phyloP scores from a whole-genome alignment of 2,113 vertebrate genomes.

The Mola mola region DNA sequence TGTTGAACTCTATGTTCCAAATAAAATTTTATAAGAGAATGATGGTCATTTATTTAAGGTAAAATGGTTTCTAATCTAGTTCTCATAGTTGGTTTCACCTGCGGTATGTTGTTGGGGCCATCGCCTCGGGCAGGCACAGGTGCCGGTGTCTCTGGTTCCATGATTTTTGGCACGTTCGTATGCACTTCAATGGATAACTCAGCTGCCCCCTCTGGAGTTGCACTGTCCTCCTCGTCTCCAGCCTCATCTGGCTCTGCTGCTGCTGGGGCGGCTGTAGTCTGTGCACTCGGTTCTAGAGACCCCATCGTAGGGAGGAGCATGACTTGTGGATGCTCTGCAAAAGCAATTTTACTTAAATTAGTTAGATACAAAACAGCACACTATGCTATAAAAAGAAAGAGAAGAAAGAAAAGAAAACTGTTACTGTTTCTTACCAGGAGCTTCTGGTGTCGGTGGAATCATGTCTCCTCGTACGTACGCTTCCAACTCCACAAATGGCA shows the following conservation, averaged over 20 bases:
- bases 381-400: no score
- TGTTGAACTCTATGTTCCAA: no score
- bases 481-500: accelerated
- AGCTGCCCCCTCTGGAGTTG: neutral
- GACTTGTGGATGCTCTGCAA: conserved; percentile 30
- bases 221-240: neutral
- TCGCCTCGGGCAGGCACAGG: conserved; percentile 64
- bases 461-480: conserved; percentile 48
- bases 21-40: no score
- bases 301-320: neutral
- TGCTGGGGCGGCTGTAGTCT: conserved; percentile 4
- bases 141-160: conserved; percentile 17
- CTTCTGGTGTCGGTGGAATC: neutral
- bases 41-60: no score
- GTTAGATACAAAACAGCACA: neutral
- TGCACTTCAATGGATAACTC: neutral
- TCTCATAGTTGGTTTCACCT: no score
- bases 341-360: neutral
- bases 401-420: neutral
- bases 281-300: neutral
- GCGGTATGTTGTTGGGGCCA: conserved; percentile 28
- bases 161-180: neutral
- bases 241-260: neutral
- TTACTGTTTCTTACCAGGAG: conserved; percentile 42
- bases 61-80: no score